These are phyloP conservation scores for Paramormyrops kingsleyae DNA, from an alignment of 2,113 vertebrate genomes.

Conservation along the genomic window DNA sequence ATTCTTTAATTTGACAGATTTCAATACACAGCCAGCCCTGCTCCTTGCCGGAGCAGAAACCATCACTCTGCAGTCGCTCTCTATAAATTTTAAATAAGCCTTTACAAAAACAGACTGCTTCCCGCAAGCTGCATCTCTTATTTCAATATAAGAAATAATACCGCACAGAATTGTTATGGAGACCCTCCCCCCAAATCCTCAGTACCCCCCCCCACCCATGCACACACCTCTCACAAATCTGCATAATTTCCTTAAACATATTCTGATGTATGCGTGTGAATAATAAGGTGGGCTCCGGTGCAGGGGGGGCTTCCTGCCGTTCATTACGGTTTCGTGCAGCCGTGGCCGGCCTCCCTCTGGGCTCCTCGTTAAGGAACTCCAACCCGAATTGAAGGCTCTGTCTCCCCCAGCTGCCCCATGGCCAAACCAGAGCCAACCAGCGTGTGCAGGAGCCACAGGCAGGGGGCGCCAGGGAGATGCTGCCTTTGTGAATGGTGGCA, in stretches of 20 bases:
- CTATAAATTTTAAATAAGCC: constrained; percentile 39
- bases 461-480: constrained; percentile 24
- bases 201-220: constrained; percentile 19
- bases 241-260: constrained; percentile 52
- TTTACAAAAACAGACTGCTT: constrained; percentile 36
- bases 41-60: constrained; percentile 26
- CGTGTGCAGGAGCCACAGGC: neutral
- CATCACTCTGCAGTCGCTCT: constrained; percentile 25
- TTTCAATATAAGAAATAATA: constrained; percentile 46
- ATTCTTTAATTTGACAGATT: constrained; percentile 40
- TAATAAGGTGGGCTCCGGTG: constrained; percentile 47
- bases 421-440: neutral
- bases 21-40: constrained; percentile 26
- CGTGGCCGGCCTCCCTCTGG: constrained; percentile 36
- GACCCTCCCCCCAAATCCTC: constrained; percentile 13
- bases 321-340: constrained; percentile 40
- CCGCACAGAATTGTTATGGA: constrained; percentile 33
- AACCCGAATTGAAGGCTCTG: constrained; percentile 36
- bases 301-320: constrained; percentile 44
- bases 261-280: constrained; percentile 56
- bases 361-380: constrained; percentile 49
- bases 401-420: constrained; percentile 9
- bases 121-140: constrained; percentile 32
- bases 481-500: neutral
- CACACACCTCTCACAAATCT: constrained; percentile 37